Conservation (phyloP, 2,888 invertebrate species). For the Drosophila cognata region DNA sequence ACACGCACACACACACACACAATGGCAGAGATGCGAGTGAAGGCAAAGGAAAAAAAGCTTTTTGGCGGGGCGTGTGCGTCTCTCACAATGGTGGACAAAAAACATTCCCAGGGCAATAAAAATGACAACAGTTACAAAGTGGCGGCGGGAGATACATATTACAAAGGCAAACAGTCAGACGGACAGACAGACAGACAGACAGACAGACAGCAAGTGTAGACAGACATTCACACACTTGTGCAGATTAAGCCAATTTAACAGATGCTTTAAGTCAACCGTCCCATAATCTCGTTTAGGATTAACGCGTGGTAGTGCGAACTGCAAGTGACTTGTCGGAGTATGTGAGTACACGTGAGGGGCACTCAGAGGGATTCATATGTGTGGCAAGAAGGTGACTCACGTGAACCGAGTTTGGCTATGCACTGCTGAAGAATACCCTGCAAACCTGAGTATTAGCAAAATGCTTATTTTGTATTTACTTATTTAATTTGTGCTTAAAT, state of each 20-base stretch:
- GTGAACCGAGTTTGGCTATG: background rate
- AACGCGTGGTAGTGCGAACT: constrained; percentile 61
- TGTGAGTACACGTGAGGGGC: constrained; percentile 16
- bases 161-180: constrained; percentile 55
- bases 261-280: constrained; percentile 78
- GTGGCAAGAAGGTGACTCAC: constrained; percentile 38
- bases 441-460: background rate
- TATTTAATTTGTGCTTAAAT: background rate
- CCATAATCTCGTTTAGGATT: constrained; percentile 76
- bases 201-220: constrained; percentile 13
- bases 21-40: constrained; percentile 26
- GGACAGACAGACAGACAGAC: constrained; percentile 28
- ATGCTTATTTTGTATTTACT: constrained; percentile 7
- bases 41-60: constrained; percentile 34
- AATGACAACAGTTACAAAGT: constrained; percentile 82
- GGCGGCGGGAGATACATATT: constrained; percentile 75
- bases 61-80: constrained; percentile 69
- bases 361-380: constrained; percentile 15
- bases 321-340: constrained; percentile 38
- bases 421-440: constrained; percentile 33
- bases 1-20: constrained; percentile 23
- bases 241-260: constrained; percentile 82
- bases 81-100: constrained; percentile 72
- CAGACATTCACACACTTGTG: constrained; percentile 50
- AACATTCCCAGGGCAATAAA: constrained; percentile 81